A percentile compares a stretch with the other conserved stretches of the same genome.
phyloP scores from a whole-genome alignment of 1,140 invertebrate species.

The Proctacanthus coquilletti region DNA sequence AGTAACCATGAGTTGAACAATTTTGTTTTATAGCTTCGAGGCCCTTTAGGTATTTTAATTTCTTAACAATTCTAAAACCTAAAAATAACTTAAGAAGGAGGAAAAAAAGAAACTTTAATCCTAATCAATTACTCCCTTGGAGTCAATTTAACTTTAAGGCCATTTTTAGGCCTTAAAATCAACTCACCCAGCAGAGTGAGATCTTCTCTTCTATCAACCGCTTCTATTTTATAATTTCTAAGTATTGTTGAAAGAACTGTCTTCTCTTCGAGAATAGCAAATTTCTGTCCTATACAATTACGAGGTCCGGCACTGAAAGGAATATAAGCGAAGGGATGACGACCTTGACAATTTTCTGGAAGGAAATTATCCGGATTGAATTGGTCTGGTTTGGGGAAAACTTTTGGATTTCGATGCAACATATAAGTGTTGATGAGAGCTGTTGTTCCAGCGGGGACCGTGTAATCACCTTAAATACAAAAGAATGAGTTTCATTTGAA shows the following conservation, averaged over 20 bases:
- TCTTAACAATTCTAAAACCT: too few relatives aligned
- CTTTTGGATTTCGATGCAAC: constrained; percentile 48
- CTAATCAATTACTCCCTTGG: too few relatives aligned
- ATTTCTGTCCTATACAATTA: constrained; percentile 57
- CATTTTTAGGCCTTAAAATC: constrained; percentile 38
- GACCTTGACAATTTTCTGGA: constrained; percentile 37
- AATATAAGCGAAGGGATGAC: constrained; percentile 50
- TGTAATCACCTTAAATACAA: constrained; percentile 30
- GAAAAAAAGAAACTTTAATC: too few relatives aligned
- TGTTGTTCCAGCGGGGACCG: constrained; percentile 35
- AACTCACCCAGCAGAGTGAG: constrained; percentile 37
- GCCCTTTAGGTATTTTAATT: too few relatives aligned
- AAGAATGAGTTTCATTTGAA: not conserved
- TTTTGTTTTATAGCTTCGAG: too few relatives aligned
- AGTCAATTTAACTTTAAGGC: constrained; percentile 33
- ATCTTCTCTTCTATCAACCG: constrained; percentile 38
- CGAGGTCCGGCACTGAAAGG: constrained; percentile 62
- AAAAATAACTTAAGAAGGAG: too few relatives aligned
- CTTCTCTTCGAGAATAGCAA: constrained; percentile 61
- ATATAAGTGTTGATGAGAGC: constrained; percentile 39
- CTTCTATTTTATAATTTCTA: constrained; percentile 41
- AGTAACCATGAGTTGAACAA: too few relatives aligned
- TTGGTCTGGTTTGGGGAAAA: constrained; percentile 51
- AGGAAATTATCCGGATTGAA: constrained; percentile 68
- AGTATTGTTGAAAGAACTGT: constrained; percentile 49